Conservation (phyloP, 2,797 vertebrate genomes). For the Chelidonichthys spinosus region DNA sequence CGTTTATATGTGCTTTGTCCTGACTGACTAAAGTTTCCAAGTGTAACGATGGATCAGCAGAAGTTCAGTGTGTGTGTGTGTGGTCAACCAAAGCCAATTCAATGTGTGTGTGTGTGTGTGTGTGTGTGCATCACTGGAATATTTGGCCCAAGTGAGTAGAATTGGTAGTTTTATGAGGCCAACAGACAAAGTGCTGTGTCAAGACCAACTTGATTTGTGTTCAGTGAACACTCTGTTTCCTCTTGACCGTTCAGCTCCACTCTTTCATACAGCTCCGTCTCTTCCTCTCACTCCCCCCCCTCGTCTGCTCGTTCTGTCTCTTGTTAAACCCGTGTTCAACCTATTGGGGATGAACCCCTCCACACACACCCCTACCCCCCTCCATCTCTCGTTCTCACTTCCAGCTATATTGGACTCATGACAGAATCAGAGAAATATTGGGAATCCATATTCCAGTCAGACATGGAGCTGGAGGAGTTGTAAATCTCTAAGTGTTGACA, state of each 20-base stretch:
- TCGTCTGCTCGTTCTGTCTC: conserved; percentile 19
- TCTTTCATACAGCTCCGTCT: conserved; percentile 17
- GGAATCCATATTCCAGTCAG: conserved; percentile 37
- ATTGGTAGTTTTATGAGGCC: conserved; percentile 39
- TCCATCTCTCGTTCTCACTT: conserved; percentile 6
- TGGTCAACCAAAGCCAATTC: conserved; percentile 20
- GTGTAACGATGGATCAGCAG: conserved; percentile 14
- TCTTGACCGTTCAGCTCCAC: conserved; percentile 1
- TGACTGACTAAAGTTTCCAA: conserved; percentile 8
- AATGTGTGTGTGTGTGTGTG: conserved; percentile 8
- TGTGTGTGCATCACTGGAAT: conserved; percentile 16
- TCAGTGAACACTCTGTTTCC: conserved; percentile 28
- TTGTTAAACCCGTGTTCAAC: conserved; percentile 41
- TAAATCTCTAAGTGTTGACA: conserved; percentile 49
- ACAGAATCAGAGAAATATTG: conserved; percentile 46
- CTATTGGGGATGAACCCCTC: conserved; percentile 9
- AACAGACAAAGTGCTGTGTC: conserved; percentile 52
- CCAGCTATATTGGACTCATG: conserved; percentile 33
- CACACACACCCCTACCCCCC: background rate
- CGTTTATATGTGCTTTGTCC: conserved; percentile 10
- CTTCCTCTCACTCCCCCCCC: conserved; percentile 18
- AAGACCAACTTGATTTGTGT: conserved; percentile 60
- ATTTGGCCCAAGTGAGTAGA: conserved; percentile 26
- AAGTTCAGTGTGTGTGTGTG: background rate
- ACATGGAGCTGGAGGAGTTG: conserved; percentile 17